These are phyloP conservation scores for Ectropis grisescens DNA, from an alignment of 1,140 invertebrate species.

Conservation along the genomic window DNA sequence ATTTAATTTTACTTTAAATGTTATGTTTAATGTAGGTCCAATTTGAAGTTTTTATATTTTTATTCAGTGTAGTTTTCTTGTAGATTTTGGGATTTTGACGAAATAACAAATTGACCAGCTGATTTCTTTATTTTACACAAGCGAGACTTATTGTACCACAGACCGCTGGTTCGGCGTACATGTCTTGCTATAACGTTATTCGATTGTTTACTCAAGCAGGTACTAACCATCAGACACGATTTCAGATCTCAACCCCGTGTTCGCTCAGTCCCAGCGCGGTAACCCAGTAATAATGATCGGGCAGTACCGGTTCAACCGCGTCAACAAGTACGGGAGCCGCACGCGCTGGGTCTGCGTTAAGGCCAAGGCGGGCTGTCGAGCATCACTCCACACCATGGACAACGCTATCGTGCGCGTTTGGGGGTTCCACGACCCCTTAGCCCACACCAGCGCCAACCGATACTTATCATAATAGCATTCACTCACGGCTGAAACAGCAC, in stretches of 20 bases:
- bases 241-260: slow-evolving; percentile 56
- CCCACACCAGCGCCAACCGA: slow-evolving; percentile 53
- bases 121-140: too few species aligned
- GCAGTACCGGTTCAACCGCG: slow-evolving; percentile 55
- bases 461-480: slow-evolving; percentile 17
- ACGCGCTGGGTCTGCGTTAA: slow-evolving; percentile 62
- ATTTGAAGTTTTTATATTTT: too few species aligned
- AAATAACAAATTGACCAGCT: too few species aligned
- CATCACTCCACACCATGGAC: slow-evolving; percentile 54
- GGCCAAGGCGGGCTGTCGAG: slow-evolving; percentile 53
- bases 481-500: too few species aligned
- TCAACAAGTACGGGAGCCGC: slow-evolving; percentile 49
- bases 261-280: slow-evolving; percentile 52
- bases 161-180: too few species aligned
- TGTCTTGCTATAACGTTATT: too few species aligned
- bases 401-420: slow-evolving; percentile 59
- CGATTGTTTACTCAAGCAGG: too few species aligned
- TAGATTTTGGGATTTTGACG: too few species aligned
- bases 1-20: too few species aligned
- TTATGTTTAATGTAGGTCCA: too few species aligned
- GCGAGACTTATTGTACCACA: too few species aligned
- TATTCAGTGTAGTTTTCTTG: too few species aligned
- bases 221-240: slow-evolving; percentile 1
- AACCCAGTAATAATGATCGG: slow-evolving; percentile 64
- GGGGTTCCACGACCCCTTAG: slow-evolving; percentile 54